Conservation (phyloP, 2,797 vertebrate genomes). For the Sebastes trivittatus region DNA sequence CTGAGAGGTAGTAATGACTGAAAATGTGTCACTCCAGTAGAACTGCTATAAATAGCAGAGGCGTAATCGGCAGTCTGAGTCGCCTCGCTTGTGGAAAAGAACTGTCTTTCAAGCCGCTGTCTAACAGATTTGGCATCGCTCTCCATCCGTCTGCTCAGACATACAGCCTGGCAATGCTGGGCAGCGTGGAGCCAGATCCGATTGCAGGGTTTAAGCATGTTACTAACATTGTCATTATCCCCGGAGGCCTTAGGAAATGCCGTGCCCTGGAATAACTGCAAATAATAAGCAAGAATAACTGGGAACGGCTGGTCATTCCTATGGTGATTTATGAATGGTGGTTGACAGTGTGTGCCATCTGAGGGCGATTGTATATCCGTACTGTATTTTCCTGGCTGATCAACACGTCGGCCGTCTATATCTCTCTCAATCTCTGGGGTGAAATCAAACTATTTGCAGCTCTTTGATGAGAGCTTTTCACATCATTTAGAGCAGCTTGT, state of each 20-base stretch:
- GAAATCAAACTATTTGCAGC: slow-evolving; percentile 6
- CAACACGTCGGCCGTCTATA: slow-evolving; percentile 23
- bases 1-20: slow-evolving; percentile 51
- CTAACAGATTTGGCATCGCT: slow-evolving; percentile 60
- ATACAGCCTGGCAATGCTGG: slow-evolving; percentile 29
- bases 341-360: slow-evolving; percentile 48
- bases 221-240: slow-evolving; percentile 74
- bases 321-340: slow-evolving; percentile 68
- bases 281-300: slow-evolving; percentile 66
- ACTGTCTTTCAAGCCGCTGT: slow-evolving; percentile 45
- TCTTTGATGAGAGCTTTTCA: slow-evolving; percentile 51
- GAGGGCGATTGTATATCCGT: slow-evolving; percentile 31
- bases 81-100: slow-evolving; percentile 51
- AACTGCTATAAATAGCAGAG: slow-evolving; percentile 61
- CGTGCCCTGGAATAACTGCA: slow-evolving; percentile 55
- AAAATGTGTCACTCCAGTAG: slow-evolving; percentile 55
- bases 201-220: slow-evolving; percentile 70
- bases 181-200: slow-evolving; percentile 62
- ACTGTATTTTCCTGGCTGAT: slow-evolving; percentile 52
- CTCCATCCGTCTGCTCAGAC: slow-evolving; percentile 42
- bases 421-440: slow-evolving; percentile 23
- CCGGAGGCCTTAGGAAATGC: slow-evolving; percentile 44
- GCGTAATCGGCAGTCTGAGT: slow-evolving; percentile 20
- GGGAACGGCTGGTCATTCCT: slow-evolving; percentile 58
- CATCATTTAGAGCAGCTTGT: slow-evolving; percentile 41